Conservation (phyloP, 35 echinoderm and acorn worm genomes). For the Apostichopus californicus region DNA sequence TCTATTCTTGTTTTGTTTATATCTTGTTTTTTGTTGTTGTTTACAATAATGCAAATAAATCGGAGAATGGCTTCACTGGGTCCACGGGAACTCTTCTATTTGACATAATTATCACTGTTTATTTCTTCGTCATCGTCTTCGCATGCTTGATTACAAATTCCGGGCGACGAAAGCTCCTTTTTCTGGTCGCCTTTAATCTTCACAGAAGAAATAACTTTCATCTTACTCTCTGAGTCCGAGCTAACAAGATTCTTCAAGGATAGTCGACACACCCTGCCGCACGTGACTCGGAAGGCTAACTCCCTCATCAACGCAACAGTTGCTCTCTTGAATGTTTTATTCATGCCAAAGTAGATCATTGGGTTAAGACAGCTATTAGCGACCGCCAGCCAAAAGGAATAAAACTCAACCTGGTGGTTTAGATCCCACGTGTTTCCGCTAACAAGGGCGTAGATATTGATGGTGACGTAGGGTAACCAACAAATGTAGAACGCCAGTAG, state of each 20-base stretch:
- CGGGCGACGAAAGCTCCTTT: neutral
- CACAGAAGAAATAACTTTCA: neutral
- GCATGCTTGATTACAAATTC: neutral
- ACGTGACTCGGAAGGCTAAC: neutral
- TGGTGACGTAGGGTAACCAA: slow-evolving; percentile 34
- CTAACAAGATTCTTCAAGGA: neutral
- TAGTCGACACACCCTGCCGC: neutral
- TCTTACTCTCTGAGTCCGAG: neutral
- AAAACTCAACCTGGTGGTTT: slow-evolving; percentile 32
- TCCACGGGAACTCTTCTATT: no score
- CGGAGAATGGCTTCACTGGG: no score
- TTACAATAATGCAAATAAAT: no score
- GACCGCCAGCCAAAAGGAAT: slow-evolving; percentile 31
- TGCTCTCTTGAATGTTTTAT: slow-evolving; percentile 42
- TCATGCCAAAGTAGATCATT: slow-evolving; percentile 53
- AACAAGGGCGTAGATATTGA: slow-evolving; percentile 32
- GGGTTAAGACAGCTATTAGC: slow-evolving; percentile 50
- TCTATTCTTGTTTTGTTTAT: no score
- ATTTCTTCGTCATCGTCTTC: neutral
- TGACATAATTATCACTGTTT: no score
- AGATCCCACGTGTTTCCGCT: slow-evolving; percentile 49
- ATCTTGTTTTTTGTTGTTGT: no score
- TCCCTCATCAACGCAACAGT: neutral
- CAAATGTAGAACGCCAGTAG: slow-evolving; percentile 29
- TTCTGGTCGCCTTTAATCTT: neutral